These are phyloP conservation scores for Polymixis flavicincta DNA, from an alignment of 2,888 invertebrate species.

Conservation along the genomic window DNA sequence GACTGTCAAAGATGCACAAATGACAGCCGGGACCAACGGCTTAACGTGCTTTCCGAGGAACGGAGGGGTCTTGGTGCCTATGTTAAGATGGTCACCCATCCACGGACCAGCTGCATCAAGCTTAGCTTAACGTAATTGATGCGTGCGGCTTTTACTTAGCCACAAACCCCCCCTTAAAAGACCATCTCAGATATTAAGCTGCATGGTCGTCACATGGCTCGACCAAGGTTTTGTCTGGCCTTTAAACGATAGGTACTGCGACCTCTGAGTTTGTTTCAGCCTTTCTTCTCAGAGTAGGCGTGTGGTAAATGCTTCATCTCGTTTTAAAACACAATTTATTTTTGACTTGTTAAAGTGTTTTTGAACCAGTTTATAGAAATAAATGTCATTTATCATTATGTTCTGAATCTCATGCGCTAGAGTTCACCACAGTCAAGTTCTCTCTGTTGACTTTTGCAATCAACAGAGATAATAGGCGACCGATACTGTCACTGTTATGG, in stretches of 20 bases:
- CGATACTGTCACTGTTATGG: constrained; percentile 44
- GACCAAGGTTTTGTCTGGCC: background rate
- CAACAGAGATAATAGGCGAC: constrained; percentile 49
- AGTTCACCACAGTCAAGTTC: background rate
- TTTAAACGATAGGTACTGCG: background rate
- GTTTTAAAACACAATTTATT: background rate
- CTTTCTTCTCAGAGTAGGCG: background rate
- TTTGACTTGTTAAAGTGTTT: too few relatives aligned
- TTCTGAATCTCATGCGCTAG: background rate
- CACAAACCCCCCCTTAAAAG: background rate
- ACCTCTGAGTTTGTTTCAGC: background rate
- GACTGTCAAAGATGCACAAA: too few relatives aligned
- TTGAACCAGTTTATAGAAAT: too few relatives aligned
- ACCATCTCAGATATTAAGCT: background rate
- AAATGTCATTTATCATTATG: too few relatives aligned
- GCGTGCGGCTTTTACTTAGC: too few relatives aligned
- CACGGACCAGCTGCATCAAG: too few relatives aligned
- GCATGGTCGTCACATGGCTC: background rate
- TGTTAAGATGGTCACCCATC: too few relatives aligned
- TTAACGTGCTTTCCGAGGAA: too few relatives aligned
- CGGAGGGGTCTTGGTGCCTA: too few relatives aligned
- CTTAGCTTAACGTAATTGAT: too few relatives aligned
- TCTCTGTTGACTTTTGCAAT: constrained; percentile 52
- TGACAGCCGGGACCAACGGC: too few relatives aligned
- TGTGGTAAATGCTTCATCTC: background rate